Conservation (phyloP, 2,797 vertebrate genomes). For the Eulemur mongoz region DNA sequence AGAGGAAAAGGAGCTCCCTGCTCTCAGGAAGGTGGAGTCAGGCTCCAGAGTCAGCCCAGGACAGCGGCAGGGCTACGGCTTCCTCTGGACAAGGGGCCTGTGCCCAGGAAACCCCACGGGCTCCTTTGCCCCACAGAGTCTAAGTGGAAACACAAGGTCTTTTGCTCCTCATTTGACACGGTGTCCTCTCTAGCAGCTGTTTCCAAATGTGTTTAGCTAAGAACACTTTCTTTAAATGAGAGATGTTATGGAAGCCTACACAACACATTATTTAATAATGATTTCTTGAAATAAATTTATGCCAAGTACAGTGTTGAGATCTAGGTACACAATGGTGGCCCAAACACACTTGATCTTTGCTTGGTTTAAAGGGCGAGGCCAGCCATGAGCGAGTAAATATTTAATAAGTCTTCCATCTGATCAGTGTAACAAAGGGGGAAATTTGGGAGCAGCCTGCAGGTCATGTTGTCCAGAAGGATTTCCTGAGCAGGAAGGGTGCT, state of each 20-base stretch:
- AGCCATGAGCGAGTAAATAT: neutral
- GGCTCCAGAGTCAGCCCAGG: neutral
- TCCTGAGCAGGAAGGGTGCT: neutral
- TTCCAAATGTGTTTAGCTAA: neutral
- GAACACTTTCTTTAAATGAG: neutral
- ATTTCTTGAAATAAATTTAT: neutral
- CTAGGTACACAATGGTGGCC: neutral
- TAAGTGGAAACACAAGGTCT: neutral
- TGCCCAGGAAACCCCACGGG: fast-evolving
- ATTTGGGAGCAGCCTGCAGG: neutral
- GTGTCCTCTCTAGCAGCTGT: neutral
- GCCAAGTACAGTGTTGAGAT: neutral
- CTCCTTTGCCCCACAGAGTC: neutral
- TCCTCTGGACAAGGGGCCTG: neutral
- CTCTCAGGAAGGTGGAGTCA: slow-evolving; percentile 55
- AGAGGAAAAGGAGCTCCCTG: slow-evolving; percentile 55
- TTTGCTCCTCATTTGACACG: neutral
- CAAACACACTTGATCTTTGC: neutral
- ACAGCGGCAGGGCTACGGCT: neutral
- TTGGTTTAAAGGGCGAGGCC: neutral
- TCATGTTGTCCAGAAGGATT: neutral
- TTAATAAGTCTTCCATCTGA: neutral
- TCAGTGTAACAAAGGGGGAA: neutral
- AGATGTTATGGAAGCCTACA: neutral
- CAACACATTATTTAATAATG: neutral